These are phyloP conservation scores for Dorcus parallelipipedus DNA, from an alignment of 2,888 invertebrate species.

Conservation along the genomic window DNA sequence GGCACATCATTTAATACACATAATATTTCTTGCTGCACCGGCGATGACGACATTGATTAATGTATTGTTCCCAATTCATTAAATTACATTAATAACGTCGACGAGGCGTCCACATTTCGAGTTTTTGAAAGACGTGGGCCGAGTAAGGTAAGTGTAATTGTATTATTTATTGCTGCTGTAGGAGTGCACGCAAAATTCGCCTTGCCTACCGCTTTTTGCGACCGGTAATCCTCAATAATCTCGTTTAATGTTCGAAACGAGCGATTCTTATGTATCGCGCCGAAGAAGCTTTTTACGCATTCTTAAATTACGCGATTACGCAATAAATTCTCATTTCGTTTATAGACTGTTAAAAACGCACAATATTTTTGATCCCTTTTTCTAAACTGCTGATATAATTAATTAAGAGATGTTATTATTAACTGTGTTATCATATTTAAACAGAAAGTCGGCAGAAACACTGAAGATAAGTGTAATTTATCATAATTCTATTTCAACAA, in stretches of 20 bases:
- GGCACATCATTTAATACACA: not conserved
- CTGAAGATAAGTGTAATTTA: too few species aligned
- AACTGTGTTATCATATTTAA: too few species aligned
- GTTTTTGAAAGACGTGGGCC: conserved; percentile 1
- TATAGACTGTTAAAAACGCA: too few species aligned
- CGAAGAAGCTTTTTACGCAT: too few species aligned
- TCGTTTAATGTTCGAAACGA: not conserved
- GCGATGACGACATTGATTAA: not conserved
- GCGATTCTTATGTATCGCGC: not conserved
- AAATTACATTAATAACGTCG: conserved; percentile 2
- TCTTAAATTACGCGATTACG: too few species aligned
- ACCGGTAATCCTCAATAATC: not conserved
- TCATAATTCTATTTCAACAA: too few species aligned
- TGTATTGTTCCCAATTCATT: conserved; percentile 1
- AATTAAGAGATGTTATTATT: too few species aligned
- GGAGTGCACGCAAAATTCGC: not conserved
- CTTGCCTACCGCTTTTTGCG: not conserved
- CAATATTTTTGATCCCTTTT: too few species aligned
- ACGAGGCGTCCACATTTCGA: conserved; percentile 1
- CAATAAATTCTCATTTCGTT: too few species aligned
- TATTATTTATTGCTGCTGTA: not conserved
- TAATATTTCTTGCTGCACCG: not conserved
- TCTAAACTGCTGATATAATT: too few species aligned
- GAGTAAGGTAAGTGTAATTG: not conserved
- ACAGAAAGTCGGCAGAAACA: too few species aligned